Percentiles rank a stretch among this genome's conserved stretches.
phyloP scores from a whole-genome alignment of 1,140 invertebrate species.

The Oppia nitens region DNA sequence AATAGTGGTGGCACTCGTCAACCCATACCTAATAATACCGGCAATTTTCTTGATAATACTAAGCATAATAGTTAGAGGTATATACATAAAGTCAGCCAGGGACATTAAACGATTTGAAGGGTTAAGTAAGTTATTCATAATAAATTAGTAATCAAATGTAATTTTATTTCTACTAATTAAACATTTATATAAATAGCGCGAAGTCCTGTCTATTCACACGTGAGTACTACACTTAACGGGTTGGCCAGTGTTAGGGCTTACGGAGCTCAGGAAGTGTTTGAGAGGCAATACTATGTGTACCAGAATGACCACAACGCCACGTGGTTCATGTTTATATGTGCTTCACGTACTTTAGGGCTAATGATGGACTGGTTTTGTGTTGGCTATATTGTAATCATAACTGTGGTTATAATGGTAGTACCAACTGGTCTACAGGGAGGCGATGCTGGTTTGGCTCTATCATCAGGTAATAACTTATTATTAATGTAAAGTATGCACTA shows the following conservation, averaged over 20 bases:
- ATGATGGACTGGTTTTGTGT: slow-evolving; percentile 57
- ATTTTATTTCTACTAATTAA: slow-evolving; percentile 32
- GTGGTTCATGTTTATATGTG: slow-evolving; percentile 52
- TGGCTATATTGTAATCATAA: slow-evolving; percentile 40
- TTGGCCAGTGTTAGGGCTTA: slow-evolving; percentile 32
- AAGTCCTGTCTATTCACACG: slow-evolving; percentile 33
- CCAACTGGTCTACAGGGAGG: neutral
- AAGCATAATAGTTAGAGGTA: slow-evolving; percentile 50
- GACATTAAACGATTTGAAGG: slow-evolving; percentile 78
- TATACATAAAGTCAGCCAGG: slow-evolving; percentile 65
- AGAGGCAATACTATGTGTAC: neutral
- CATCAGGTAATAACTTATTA: neutral
- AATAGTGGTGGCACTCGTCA: slow-evolving; percentile 6
- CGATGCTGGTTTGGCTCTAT: neutral
- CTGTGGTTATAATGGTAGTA: slow-evolving; percentile 7
- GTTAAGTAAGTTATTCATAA: slow-evolving; percentile 40
- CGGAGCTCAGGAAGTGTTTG: slow-evolving; percentile 1
- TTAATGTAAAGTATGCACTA: slow-evolving; percentile 32
- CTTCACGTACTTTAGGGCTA: slow-evolving; percentile 62
- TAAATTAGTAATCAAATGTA: neutral
- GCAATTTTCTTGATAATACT: slow-evolving; percentile 46
- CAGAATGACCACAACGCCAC: slow-evolving; percentile 44
- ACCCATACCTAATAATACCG: slow-evolving; percentile 40
- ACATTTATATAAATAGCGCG: neutral
- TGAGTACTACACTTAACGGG: slow-evolving; percentile 33